Percentiles rank a stretch among this genome's conserved stretches.
Conservation (phyloP, 2,113 vertebrate genomes). For the Canis aureus region DNA sequence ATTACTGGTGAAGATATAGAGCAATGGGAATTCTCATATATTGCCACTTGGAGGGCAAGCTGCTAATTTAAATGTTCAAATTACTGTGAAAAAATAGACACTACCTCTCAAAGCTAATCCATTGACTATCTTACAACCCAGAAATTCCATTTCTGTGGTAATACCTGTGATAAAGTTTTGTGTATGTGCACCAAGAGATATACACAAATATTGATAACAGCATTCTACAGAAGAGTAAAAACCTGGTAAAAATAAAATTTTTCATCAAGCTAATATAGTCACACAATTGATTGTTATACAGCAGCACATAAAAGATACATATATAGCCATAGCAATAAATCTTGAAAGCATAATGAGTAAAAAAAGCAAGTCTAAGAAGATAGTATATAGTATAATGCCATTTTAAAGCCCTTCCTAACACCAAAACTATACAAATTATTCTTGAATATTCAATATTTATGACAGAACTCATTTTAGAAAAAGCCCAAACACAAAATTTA, state of each 20-base stretch:
- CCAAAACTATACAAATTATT: slow-evolving; percentile 18
- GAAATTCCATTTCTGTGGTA: slow-evolving; percentile 31
- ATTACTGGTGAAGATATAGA: background rate
- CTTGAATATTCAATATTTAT: background rate
- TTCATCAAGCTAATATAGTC: background rate
- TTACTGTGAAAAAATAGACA: slow-evolving; percentile 6
- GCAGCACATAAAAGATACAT: background rate
- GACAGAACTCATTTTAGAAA: background rate
- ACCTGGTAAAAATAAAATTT: background rate
- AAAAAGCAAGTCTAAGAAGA: slow-evolving; percentile 33
- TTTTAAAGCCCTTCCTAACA: background rate
- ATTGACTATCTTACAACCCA: background rate
- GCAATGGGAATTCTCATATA: background rate
- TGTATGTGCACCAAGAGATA: background rate
- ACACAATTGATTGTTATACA: background rate
- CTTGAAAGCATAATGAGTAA: background rate
- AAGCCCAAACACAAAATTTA: background rate
- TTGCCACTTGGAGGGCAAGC: background rate
- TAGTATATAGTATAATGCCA: background rate
- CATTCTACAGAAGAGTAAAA: background rate
- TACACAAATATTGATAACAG: background rate
- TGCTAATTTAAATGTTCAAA: slow-evolving; percentile 42
- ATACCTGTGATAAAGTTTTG: background rate
- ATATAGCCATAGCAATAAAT: background rate
- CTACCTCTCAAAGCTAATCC: background rate